Conservation (phyloP, 2,113 vertebrate species). For the Cygnus buccinator region DNA sequence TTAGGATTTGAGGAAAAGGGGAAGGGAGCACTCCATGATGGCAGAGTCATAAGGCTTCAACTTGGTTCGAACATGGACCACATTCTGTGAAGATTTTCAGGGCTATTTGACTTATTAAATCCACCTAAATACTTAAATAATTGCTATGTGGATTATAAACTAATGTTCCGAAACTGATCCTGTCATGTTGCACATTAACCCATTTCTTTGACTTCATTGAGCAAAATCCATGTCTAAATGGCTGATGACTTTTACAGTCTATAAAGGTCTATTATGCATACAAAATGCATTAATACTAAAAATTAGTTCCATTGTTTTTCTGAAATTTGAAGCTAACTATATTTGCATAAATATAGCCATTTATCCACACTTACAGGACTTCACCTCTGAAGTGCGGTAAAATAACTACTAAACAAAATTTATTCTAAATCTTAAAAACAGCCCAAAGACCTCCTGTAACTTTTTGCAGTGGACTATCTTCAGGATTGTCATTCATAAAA, state of each 20-base stretch:
- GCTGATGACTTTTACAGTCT: neutral
- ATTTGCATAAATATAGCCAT: neutral
- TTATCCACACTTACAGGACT: neutral
- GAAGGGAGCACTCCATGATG: neutral
- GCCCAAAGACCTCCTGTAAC: neutral
- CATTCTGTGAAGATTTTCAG: neutral
- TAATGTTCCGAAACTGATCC: neutral
- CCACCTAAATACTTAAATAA: neutral
- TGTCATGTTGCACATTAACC: neutral
- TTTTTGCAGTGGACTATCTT: neutral
- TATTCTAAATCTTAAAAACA: neutral
- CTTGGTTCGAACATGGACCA: neutral
- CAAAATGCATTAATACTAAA: neutral
- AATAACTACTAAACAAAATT: neutral
- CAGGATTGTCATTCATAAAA: neutral
- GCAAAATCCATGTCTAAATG: neutral
- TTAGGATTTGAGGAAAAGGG: neutral
- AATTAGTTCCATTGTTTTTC: neutral
- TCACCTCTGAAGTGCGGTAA: neutral
- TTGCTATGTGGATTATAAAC: neutral
- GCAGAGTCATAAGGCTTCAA: neutral
- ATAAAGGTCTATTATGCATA: neutral
- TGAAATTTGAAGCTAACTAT: neutral
- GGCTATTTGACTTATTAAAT: neutral
- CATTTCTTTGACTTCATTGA: neutral